Conservation (phyloP, 2,797 vertebrate genomes). For the Poeciliopsis paucimaculata region DNA sequence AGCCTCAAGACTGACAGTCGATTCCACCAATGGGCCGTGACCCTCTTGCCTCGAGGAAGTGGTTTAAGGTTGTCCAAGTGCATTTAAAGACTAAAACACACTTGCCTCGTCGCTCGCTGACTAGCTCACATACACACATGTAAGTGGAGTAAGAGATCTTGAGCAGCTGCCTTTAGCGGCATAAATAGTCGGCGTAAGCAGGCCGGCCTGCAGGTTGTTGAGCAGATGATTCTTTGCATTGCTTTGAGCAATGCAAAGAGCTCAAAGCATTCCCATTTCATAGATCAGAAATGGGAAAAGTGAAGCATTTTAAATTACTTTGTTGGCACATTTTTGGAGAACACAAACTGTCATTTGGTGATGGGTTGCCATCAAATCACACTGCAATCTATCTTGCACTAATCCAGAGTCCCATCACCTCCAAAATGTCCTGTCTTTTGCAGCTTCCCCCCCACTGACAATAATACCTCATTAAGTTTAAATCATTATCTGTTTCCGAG, state of each 20-base stretch:
- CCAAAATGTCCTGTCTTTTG: constrained; percentile 15
- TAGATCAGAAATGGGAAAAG: neutral
- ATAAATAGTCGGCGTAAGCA: constrained; percentile 44
- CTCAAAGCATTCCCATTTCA: neutral
- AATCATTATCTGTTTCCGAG: constrained; percentile 64
- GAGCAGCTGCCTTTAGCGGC: constrained; percentile 55
- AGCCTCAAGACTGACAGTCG: constrained; percentile 74
- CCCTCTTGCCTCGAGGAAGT: constrained; percentile 49
- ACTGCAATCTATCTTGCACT: constrained; percentile 1
- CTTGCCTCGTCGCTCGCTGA: constrained; percentile 6
- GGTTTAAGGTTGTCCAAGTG: constrained; percentile 42
- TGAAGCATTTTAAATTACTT: neutral
- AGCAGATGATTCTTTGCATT: constrained; percentile 22
- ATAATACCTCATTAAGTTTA: constrained; percentile 49
- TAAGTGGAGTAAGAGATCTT: constrained; percentile 40
- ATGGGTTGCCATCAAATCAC: neutral
- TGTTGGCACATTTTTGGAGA: neutral
- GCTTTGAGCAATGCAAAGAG: constrained; percentile 1
- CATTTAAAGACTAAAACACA: constrained; percentile 45
- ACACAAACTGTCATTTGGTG: neutral
- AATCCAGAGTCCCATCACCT: constrained; percentile 13
- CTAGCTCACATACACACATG: constrained; percentile 6
- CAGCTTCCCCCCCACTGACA: constrained; percentile 44
- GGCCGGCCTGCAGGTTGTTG: constrained; percentile 35
- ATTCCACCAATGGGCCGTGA: constrained; percentile 65